phyloP scores from a whole-genome alignment of 2,888 invertebrate genomes.

The Cantharis lateralis region DNA sequence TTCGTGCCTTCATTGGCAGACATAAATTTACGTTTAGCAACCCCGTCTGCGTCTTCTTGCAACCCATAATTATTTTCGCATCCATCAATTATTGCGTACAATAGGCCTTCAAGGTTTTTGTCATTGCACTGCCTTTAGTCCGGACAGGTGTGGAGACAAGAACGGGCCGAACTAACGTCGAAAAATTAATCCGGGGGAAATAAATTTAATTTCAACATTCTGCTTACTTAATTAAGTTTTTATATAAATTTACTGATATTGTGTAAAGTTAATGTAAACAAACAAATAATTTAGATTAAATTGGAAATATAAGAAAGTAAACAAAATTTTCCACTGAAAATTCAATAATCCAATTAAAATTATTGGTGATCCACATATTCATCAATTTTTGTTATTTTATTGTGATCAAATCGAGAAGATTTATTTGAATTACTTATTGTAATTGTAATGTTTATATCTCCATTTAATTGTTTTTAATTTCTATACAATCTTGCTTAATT shows the following conservation, averaged over 20 bases:
- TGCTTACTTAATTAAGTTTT: background rate
- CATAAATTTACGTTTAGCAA: background rate
- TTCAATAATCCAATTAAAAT: background rate
- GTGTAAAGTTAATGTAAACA: background rate
- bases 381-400: too few species aligned
- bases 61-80: background rate
- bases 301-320: background rate
- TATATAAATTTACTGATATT: background rate
- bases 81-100: background rate
- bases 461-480: background rate
- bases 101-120: background rate
- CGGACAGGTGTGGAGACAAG: background rate
- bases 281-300: background rate
- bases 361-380: background rate
- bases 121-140: background rate
- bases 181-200: background rate
- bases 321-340: background rate
- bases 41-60: background rate
- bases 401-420: background rate
- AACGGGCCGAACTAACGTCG: too few species aligned
- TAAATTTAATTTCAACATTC: too few species aligned
- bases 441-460: background rate
- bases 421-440: background rate
- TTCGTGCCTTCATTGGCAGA: background rate
- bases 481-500: background rate